Base-by-base conservation (phyloP, 2,113 vertebrate genomes). In the Tupaia tana region DNA sequence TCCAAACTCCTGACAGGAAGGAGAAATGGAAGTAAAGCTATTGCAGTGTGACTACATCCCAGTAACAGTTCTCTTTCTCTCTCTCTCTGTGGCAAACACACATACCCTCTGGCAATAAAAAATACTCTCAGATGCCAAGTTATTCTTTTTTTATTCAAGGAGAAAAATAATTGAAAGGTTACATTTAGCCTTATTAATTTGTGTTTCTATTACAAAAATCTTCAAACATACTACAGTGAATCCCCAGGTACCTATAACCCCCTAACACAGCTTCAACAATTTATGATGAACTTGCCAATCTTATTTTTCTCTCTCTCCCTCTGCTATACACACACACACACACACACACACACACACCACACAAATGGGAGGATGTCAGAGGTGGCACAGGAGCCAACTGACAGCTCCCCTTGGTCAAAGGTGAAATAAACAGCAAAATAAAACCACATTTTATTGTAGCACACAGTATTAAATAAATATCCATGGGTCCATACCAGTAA, bases 181-280 rank as follows among this genome's bases (percentile, higher is more conserved):
- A 29, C 6, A 58, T 71, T 90, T 70, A 82, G 29, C 19, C 71
- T 90, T 64, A 43, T 86, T 43, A 63, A 79, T 31, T 71, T 64
- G 12, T 74, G 86, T 31, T 86, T 86, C 86, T 58, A 90, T 64
- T 82, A 77, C 27, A 87, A 93, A 93, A 90, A 43, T 87, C 64
- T 77, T 84, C 77, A 81, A 59, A 89, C 14, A 73, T 9, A 25
- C 14, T 58, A 81, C 25, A 64, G 2, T 69, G 25, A 90, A 64
- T 71, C 56, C 61, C 56, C 67, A 75, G 43, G 19, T 20, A 64
- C 18, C 69, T 43, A 75, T n/a, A 77, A 75, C 22, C 11, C 34
- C 66, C 54, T 43, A 43, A 43, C 43, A 3, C 43, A 43, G 43
- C 43, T 86, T 64, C 69, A 75, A 75, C 31, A 64, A 56, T 20